A percentile compares a stretch with the other conserved stretches of the same genome.
Evolutionary conservation across 2,888 invertebrate genomes (phyloP).

Genomic region (Parelbella ahira): DNA sequence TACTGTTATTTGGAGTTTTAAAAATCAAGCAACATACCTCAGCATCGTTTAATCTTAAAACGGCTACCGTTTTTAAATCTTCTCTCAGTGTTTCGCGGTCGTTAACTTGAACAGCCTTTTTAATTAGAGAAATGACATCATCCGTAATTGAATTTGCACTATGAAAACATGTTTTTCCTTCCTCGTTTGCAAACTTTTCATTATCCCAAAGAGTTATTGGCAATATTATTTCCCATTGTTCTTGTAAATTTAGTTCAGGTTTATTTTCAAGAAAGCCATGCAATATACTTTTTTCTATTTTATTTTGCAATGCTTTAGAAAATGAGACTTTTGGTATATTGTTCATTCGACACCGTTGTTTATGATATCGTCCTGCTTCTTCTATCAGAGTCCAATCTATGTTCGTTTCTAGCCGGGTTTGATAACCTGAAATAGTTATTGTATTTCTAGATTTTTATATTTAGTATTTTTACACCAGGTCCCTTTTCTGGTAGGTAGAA

Average conservation of each 20-base stretch:
- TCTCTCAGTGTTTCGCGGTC: slow-evolving; percentile 44
- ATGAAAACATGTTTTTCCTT: slow-evolving; percentile 56
- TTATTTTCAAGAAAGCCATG: slow-evolving; percentile 50
- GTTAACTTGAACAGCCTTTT: slow-evolving; percentile 43
- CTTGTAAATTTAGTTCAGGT: slow-evolving; percentile 46
- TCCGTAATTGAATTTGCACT: slow-evolving; percentile 56
- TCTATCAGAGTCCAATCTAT: slow-evolving; percentile 59
- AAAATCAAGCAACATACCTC: too few relatives aligned
- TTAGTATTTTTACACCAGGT: too few relatives aligned
- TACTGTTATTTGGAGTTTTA: background rate
- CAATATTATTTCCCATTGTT: slow-evolving; percentile 58
- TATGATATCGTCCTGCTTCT: slow-evolving; percentile 49
- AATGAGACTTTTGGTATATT: slow-evolving; percentile 43
- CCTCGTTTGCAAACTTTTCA: slow-evolving; percentile 54
- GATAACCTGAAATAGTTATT: slow-evolving; percentile 48
- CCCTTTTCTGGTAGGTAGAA: too few relatives aligned
- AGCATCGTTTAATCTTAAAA: slow-evolving; percentile 54
- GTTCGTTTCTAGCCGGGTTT: slow-evolving; percentile 57
- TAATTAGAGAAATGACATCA: slow-evolving; percentile 48
- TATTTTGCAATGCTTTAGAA: slow-evolving; percentile 50
- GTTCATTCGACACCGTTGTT: slow-evolving; percentile 40
- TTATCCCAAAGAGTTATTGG: slow-evolving; percentile 62
- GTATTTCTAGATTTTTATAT: too few relatives aligned
- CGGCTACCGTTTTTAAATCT: slow-evolving; percentile 45
- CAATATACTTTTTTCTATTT: slow-evolving; percentile 55